Evolutionary conservation across 2,113 vertebrate species (phyloP).

Genomic region (rat (Rattus norvegicus)): DNA sequence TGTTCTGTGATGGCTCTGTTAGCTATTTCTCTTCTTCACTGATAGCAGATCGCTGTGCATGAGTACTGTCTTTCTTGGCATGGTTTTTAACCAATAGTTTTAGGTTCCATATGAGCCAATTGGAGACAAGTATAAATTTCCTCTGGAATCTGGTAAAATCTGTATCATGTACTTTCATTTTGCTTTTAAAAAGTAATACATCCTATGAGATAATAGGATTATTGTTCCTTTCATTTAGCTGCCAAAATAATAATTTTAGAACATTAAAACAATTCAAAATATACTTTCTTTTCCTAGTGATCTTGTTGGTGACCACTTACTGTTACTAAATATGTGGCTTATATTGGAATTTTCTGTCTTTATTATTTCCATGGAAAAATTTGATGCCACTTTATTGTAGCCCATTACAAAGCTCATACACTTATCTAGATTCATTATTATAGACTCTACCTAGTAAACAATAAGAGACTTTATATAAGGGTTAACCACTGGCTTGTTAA

Average conservation of each 20-base stretch:
- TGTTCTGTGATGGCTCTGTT: fast-evolving
- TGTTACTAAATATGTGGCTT: slow-evolving; percentile 24
- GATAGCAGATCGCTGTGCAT: neutral
- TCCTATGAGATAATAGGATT: slow-evolving; percentile 25
- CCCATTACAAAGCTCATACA: neutral
- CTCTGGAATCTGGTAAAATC: slow-evolving; percentile 18
- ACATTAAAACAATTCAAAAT: slow-evolving; percentile 42
- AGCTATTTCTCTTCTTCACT: neutral
- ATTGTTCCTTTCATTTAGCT: neutral
- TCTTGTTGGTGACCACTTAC: neutral
- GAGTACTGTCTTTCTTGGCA: neutral
- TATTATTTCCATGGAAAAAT: slow-evolving; percentile 20
- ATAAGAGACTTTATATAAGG: slow-evolving; percentile 2
- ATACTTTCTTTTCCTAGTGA: slow-evolving; percentile 6
- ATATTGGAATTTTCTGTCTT: slow-evolving; percentile 39
- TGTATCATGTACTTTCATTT: slow-evolving; percentile 38
- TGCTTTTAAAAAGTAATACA: slow-evolving; percentile 2
- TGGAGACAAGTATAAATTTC: neutral
- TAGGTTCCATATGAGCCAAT: slow-evolving; percentile 1
- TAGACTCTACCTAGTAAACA: slow-evolving; percentile 32
- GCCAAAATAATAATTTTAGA: slow-evolving; percentile 33
- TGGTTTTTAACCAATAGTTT: neutral
- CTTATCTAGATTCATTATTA: neutral
- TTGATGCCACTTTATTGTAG: slow-evolving; percentile 35
- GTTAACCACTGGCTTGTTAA: slow-evolving; percentile 32